Base-by-base conservation (phyloP, 2,797 vertebrate species). In the Lacerta bilineata region DNA sequence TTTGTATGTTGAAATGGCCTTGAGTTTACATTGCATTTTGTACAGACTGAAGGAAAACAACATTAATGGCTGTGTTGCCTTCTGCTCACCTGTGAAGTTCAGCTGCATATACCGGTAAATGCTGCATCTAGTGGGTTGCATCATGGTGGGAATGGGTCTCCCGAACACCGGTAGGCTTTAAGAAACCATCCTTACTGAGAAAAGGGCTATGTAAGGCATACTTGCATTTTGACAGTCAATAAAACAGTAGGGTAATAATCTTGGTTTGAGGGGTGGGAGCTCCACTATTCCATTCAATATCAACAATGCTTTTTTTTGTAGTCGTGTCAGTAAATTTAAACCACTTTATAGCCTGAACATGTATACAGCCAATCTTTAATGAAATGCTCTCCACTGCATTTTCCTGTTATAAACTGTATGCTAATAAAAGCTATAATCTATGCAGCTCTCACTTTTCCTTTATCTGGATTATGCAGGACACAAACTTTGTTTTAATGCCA, bases 401-500 rank as follows among this genome's bases (percentile, higher is more conserved):
- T 36, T 91, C 43, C 87, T 90, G 81, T 90, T 92, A 91, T 43
- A 95, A 95, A 94, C 89, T 69, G 83, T 87, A 95, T 92, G 91
- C 80, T 96, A 95, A 95, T 92, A 94, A 36, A 85, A 94, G 88
- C 75, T 85, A 83, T 92, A 93, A 93, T 91, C 83, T 91, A 82
- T 91, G 91, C 33, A 90, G 92, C 91, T 92, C 93, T 94, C 88
- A 74, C 87, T 92, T 92, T 94, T 90, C 68, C 82, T 93, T 92
- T 91, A 55, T 91, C 91, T 89, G 72, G 36, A 92, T 1, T 2
- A 15, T 80, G 78, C 27, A 94, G 90, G 88, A 92, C 92, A 91
- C 89, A 93, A 95, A 94, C 91, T 95, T 95, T 89, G 90, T 92
- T 91, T 90, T 90, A 93, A 90, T 88, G 83, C 87, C 84, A 86